These are phyloP conservation scores for Genyomyrus donnyi DNA, from an alignment of 2,113 vertebrate species.

Conservation along the genomic window DNA sequence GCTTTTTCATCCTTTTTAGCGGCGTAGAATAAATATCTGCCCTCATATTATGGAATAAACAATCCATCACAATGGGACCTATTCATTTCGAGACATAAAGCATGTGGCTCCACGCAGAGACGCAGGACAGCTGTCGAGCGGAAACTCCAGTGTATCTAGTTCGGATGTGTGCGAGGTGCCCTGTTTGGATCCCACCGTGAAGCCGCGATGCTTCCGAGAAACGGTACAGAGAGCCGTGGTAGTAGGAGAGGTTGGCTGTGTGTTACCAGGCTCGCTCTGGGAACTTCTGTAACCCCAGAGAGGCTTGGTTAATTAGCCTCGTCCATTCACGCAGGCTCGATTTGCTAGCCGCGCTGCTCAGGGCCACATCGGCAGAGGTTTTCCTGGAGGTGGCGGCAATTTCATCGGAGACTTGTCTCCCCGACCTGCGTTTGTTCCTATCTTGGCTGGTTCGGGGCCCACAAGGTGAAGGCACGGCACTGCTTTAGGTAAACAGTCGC, in stretches of 20 bases:
- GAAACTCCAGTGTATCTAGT: neutral
- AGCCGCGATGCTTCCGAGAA: neutral
- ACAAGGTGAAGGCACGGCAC: neutral
- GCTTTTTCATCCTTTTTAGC: neutral
- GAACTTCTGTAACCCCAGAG: neutral
- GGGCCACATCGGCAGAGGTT: neutral
- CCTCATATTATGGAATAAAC: neutral
- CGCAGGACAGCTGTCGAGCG: neutral
- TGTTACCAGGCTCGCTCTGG: neutral
- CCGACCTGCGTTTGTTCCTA: neutral
- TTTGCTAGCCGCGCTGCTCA: neutral
- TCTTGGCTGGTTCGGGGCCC: neutral
- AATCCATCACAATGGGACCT: neutral
- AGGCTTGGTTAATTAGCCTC: neutral
- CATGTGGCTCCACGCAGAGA: neutral
- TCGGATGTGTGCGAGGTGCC: neutral
- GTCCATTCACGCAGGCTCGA: neutral
- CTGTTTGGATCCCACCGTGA: neutral
- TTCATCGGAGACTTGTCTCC: neutral
- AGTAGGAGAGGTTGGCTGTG: neutral
- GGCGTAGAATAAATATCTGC: neutral
- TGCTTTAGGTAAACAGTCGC: neutral
- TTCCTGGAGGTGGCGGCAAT: neutral
- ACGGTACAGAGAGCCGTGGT: neutral
- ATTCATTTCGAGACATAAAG: neutral